Evolutionary conservation across 2,888 invertebrate species (phyloP), one percentile per base, ranked within the genome.

Genomic region (Agapostemon virescens): DNA sequence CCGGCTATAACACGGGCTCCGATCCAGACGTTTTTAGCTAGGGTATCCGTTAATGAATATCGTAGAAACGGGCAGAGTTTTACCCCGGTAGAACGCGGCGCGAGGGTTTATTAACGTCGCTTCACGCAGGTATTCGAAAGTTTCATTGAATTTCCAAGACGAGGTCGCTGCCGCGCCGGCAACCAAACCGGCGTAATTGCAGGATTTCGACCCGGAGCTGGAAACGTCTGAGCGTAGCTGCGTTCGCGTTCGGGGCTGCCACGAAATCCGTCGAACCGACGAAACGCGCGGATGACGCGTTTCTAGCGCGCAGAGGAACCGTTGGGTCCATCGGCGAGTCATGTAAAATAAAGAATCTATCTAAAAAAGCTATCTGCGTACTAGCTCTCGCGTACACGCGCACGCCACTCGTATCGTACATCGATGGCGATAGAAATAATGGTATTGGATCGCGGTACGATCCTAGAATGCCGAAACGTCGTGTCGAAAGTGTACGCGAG

Each of bases 21-120:
- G 75, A 61, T 75, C 45, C 72, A 40, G 71, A 45, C 58, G 63
- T 49, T 75, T 74, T 75, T 52, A 66, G 26, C 58, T 30, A 40
- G 49, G 52, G 49, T 52, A 70, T 80, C 69, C 81, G 58, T 63
- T 78, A 81, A 81, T 63, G 80, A 72, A 69, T 69, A 73, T 80
- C 70, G 7, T 49, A 33, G 69, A 33, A 61, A 26, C 68, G n/a
- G 63, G 40, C 30, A 61, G 58, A 30, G 30, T 38, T 45, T 63
- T 70, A n/a, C 6, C 61, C 52, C n/a, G 49, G 26, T 15, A 26
- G 6, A 13, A 15, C 52, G 26, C 52, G 17, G 13, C 20, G 42
- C 9, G 23, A n/a, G 23, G 20, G 30, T 30, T 61, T 61, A 61
- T 79, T 69, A 76, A 79, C 49, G 40, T 68, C 61, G 23, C 61